phyloP scores from a whole-genome alignment of 2,888 invertebrate genomes.

The Perizoma flavofasciatum region DNA sequence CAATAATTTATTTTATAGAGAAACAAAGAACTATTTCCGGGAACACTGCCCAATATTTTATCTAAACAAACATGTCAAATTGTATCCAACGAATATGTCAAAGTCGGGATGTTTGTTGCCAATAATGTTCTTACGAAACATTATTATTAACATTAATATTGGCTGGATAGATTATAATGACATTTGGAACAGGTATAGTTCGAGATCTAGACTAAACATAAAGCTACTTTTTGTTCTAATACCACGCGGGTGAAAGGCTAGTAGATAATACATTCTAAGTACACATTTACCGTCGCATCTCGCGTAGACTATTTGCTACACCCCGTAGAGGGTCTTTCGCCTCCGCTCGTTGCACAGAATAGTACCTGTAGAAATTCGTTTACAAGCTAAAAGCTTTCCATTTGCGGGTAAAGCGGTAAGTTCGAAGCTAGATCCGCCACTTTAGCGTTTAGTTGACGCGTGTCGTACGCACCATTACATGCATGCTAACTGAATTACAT shows the following conservation, averaged over 20 bases:
- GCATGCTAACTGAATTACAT: conserved; percentile 15
- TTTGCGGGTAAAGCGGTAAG: conserved; percentile 59
- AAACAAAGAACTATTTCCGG: background rate
- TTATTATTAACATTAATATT: too few species aligned
- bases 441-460: conserved; percentile 37
- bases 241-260: too few species aligned
- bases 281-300: conserved; percentile 8
- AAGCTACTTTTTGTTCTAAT: background rate
- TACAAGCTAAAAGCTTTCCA: conserved; percentile 75
- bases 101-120: too few species aligned
- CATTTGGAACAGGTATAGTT: too few species aligned
- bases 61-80: too few species aligned
- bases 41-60: background rate
- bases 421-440: conserved; percentile 40
- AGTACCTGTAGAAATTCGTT: conserved; percentile 63
- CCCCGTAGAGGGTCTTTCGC: conserved; percentile 20
- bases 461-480: conserved; percentile 23
- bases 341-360: conserved; percentile 11
- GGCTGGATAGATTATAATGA: too few species aligned
- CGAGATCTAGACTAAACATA: too few species aligned
- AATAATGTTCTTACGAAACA: too few species aligned
- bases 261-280: too few species aligned
- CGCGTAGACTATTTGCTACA: conserved; percentile 17
- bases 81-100: too few species aligned
- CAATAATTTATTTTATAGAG: background rate